Evolutionary conservation across 1,140 invertebrate genomes (phyloP).

Genomic region (Zaprionus davidi): DNA sequence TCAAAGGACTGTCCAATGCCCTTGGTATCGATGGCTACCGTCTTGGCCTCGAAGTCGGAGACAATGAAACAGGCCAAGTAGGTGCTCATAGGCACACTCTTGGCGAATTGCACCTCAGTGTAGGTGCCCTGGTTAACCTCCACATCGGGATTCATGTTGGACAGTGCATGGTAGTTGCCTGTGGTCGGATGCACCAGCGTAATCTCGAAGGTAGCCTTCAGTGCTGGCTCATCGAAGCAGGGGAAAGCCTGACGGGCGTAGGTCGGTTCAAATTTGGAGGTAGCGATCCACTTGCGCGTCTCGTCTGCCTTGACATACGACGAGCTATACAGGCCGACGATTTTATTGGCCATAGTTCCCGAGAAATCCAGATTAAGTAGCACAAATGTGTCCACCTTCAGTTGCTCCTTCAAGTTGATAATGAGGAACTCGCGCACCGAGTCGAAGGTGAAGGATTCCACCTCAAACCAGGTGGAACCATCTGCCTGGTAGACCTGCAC

Average conservation of each 20-base stretch:
- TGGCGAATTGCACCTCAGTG: conserved; percentile 86
- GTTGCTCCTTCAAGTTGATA: conserved; percentile 52
- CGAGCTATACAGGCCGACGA: conserved; percentile 85
- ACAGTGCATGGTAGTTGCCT: conserved; percentile 89
- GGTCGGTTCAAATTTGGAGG: conserved; percentile 97
- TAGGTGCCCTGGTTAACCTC: conserved; percentile 40
- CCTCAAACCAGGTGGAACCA: conserved; percentile 9
- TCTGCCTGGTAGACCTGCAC: conserved; percentile 24
- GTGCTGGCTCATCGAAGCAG: conserved; percentile 97
- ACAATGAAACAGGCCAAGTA: conserved; percentile 96
- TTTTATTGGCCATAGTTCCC: conserved; percentile 84
- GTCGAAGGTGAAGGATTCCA: conserved; percentile 54
- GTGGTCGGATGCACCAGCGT: conserved; percentile 89
- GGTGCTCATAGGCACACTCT: conserved; percentile 96
- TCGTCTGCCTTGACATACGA: conserved; percentile 80
- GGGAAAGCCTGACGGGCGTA: conserved; percentile 97
- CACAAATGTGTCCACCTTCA: conserved; percentile 24
- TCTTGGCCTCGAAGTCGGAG: conserved; percentile 91
- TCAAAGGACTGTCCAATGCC: conserved; percentile 86
- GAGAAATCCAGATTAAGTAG: conserved; percentile 79
- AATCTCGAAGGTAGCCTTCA: conserved; percentile 95
- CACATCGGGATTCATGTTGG: conserved; percentile 89
- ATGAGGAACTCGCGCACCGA: conserved; percentile 64
- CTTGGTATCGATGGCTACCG: conserved; percentile 86
- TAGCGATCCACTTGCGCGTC: conserved; percentile 88